phyloP scores from a whole-genome alignment of 2,888 invertebrate genomes.

The Drosophila algonquin region DNA sequence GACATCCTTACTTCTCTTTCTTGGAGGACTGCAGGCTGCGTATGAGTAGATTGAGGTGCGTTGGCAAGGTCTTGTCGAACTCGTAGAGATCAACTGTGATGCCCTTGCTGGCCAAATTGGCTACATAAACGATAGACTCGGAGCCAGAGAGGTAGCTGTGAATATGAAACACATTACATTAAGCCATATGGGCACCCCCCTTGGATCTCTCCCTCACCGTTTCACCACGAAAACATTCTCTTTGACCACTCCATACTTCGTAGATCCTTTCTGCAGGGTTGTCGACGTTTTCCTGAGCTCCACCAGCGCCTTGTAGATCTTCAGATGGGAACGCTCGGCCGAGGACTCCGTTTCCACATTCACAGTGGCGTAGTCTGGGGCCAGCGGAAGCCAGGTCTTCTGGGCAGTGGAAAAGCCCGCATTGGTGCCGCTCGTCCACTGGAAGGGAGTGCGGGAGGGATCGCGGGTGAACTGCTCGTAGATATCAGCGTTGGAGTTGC shows the following conservation, averaged over 20 bases:
- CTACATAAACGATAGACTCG: conserved; percentile 64
- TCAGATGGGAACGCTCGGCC: conserved; percentile 85
- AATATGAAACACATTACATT: background rate
- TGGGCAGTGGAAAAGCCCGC: conserved; percentile 80
- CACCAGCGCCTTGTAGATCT: conserved; percentile 86
- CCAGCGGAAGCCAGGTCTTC: conserved; percentile 83
- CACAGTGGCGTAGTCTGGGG: conserved; percentile 85
- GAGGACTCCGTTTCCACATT: conserved; percentile 86
- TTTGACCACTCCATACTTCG: conserved; percentile 72
- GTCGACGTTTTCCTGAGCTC: conserved; percentile 79
- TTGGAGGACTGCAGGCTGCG: conserved; percentile 57
- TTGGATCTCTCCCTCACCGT: conserved; percentile 61
- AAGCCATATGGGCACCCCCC: background rate
- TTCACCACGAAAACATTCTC: conserved; percentile 74
- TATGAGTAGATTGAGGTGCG: conserved; percentile 43
- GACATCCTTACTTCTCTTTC: conserved; percentile 44
- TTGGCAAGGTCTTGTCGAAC: conserved; percentile 59
- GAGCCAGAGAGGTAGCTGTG: conserved; percentile 58
- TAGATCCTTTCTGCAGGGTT: conserved; percentile 69
- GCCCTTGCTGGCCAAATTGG: conserved; percentile 63
- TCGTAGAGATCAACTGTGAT: conserved; percentile 56
- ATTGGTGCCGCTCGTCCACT: conserved; percentile 85
- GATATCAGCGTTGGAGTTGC: conserved; percentile 85
- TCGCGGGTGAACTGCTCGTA: conserved; percentile 87
- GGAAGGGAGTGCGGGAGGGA: conserved; percentile 87